Percentiles rank a stretch among this genome's conserved stretches.
These are phyloP conservation scores for Vidua macroura DNA, from an alignment of 2,113 vertebrate genomes.

Conservation along the genomic window DNA sequence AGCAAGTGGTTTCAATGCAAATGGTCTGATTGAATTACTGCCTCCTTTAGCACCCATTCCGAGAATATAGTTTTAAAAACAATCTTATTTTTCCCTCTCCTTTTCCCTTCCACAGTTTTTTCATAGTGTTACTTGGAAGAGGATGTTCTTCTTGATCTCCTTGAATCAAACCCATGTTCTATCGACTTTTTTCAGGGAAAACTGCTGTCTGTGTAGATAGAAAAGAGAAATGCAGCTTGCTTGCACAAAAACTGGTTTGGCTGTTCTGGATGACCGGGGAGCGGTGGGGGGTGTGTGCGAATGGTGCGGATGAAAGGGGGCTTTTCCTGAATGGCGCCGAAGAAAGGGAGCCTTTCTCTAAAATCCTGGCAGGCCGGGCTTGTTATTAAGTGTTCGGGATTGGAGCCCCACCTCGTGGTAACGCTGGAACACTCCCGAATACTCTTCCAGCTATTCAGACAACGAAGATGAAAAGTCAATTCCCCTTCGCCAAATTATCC, in stretches of 20 bases:
- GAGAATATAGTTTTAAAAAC: background rate
- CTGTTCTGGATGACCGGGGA: background rate
- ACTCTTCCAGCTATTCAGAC: background rate
- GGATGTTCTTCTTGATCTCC: background rate
- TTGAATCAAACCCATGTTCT: background rate
- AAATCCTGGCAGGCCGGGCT: background rate
- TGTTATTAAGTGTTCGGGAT: background rate
- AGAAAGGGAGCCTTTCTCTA: background rate
- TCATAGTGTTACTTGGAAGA: background rate
- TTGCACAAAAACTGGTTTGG: background rate
- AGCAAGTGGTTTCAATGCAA: background rate
- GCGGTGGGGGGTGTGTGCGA: background rate
- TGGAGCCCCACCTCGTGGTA: background rate
- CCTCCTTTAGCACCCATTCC: background rate
- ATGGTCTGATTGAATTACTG: background rate
- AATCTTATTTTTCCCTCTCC: background rate
- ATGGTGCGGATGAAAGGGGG: background rate
- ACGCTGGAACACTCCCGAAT: background rate
- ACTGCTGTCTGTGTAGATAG: background rate
- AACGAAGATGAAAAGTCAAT: background rate
- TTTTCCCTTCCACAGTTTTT: background rate
- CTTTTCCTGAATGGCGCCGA: fast-evolving
- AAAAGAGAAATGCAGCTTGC: background rate
- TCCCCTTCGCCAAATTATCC: background rate
- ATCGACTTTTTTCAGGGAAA: background rate